Conservation (phyloP, 2,888 invertebrate species). For the Alsophila aescularia region DNA sequence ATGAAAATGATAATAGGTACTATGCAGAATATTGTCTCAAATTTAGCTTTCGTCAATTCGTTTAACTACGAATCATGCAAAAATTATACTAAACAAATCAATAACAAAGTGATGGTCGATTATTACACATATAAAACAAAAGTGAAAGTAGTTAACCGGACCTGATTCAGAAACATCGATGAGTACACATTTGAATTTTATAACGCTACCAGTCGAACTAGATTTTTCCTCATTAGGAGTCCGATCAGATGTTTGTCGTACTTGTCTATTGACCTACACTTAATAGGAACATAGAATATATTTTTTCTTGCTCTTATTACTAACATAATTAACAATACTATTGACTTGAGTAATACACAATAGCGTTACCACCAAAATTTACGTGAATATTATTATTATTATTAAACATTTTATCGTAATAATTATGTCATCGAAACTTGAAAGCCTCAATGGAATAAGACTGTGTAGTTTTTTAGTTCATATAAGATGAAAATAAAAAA, state of each 20-base stretch:
- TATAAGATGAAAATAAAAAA: too few relatives aligned
- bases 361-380: too few relatives aligned
- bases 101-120: slow-evolving; percentile 16
- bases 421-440: too few relatives aligned
- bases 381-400: too few relatives aligned
- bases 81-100: slow-evolving; percentile 25
- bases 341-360: too few relatives aligned
- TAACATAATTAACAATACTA: too few relatives aligned
- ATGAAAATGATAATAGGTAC: too few relatives aligned
- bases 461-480: too few relatives aligned
- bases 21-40: too few relatives aligned
- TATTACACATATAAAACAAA: slow-evolving; percentile 32
- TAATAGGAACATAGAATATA: not conserved
- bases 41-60: too few relatives aligned
- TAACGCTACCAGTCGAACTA: slow-evolving; percentile 29
- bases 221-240: slow-evolving; percentile 24
- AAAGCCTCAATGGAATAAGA: too few relatives aligned
- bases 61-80: not conserved
- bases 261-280: slow-evolving; percentile 21
- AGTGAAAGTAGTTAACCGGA: slow-evolving; percentile 39
- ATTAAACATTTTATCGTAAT: too few relatives aligned
- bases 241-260: slow-evolving; percentile 5
- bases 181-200: slow-evolving; percentile 31
- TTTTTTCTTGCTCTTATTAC: not conserved
- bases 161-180: slow-evolving; percentile 26